These are phyloP conservation scores for Drosophila lacertosa DNA, from an alignment of 1,140 invertebrate genomes.

Conservation along the genomic window DNA sequence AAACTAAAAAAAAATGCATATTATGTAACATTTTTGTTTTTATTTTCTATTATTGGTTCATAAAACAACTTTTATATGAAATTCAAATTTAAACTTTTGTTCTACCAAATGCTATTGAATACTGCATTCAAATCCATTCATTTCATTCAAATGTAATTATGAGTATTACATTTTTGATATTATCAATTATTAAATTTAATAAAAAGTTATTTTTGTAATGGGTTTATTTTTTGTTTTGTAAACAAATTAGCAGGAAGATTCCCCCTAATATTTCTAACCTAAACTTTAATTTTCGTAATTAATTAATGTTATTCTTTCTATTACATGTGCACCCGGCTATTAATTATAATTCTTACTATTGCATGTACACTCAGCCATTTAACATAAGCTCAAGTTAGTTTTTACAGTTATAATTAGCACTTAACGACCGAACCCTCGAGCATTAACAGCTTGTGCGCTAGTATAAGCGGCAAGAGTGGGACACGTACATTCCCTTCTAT, in stretches of 20 bases:
- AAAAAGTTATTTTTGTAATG: background rate
- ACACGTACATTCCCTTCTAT: constrained; percentile 2
- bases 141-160: background rate
- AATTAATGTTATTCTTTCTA: no score
- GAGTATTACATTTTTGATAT: constrained; percentile 7
- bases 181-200: background rate
- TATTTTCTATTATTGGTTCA: background rate
- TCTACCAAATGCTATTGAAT: constrained; percentile 14
- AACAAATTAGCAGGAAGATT: no score
- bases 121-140: constrained; percentile 7
- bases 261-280: no score
- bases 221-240: no score
- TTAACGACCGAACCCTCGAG: no score
- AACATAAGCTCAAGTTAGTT: no score
- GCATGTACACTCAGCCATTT: no score
- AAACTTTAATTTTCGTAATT: no score
- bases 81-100: background rate
- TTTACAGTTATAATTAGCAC: background rate
- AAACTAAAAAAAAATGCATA: background rate
- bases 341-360: no score
- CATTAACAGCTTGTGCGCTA: background rate
- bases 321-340: no score
- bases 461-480: background rate
- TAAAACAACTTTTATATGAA: constrained; percentile 5
- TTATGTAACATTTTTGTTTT: no score